A percentile compares a stretch with the other conserved stretches of the same genome.
Conservation (phyloP, 2,888 invertebrate species). For the Penaeus monodon region DNA sequence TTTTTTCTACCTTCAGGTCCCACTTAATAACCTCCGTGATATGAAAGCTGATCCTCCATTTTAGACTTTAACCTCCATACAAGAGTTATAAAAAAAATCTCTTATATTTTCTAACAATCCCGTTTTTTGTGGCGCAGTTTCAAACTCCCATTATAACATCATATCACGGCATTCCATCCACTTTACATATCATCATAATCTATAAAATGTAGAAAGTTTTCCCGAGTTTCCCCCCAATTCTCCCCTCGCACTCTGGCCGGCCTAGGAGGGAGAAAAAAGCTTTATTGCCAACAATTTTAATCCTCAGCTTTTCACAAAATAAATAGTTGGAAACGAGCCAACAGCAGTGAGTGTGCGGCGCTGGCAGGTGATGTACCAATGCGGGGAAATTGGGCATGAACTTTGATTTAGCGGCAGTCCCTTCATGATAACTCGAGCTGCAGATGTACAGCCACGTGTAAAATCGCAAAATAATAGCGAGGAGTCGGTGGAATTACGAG, state of each 20-base stretch:
- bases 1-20: no score
- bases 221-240: slow-evolving; percentile 8
- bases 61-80: no score
- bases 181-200: slow-evolving; percentile 25
- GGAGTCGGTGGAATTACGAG: no score
- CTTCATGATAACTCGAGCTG: no score
- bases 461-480: no score
- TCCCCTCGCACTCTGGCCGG: slow-evolving; percentile 3
- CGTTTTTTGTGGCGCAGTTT: neutral
- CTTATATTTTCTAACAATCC: neutral
- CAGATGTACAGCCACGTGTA: no score
- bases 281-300: slow-evolving; percentile 44
- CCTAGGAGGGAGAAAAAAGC: slow-evolving; percentile 30
- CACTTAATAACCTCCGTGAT: no score
- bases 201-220: slow-evolving; percentile 19
- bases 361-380: no score
- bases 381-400: no score
- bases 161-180: slow-evolving; percentile 2
- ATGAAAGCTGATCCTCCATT: no score
- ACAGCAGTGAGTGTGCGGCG: no score
- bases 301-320: slow-evolving; percentile 45
- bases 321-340: slow-evolving; percentile 32
- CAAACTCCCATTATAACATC: neutral
- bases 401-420: no score
- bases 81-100: neutral